These are phyloP conservation scores for Sceloporus undulatus DNA, from an alignment of 2,113 vertebrate species.

Conservation along the genomic window DNA sequence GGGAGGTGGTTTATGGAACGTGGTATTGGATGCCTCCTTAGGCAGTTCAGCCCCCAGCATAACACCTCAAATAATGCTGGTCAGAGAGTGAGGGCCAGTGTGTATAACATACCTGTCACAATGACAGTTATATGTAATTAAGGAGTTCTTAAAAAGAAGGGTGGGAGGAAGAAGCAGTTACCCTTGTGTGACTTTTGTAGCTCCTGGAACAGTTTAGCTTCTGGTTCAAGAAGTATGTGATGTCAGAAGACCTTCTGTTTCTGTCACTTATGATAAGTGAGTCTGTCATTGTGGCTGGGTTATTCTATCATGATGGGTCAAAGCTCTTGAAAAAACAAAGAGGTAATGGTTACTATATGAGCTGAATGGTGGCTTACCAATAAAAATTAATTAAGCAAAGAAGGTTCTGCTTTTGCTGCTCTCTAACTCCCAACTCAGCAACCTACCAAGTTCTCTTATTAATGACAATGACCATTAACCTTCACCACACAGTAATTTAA, in stretches of 20 bases:
- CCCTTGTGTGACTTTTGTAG: neutral
- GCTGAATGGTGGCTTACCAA: conserved; percentile 10
- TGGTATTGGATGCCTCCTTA: too few species aligned
- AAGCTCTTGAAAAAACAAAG: conserved; percentile 27
- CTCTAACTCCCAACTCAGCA: conserved; percentile 32
- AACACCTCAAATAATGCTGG: too few species aligned
- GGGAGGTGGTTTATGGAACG: too few species aligned
- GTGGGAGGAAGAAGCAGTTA: too few species aligned
- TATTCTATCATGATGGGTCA: conserved; percentile 30
- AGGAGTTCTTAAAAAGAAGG: neutral
- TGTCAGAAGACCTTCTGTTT: neutral
- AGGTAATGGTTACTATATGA: conserved; percentile 23
- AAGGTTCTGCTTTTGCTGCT: conserved; percentile 33
- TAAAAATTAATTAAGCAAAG: conserved; percentile 42
- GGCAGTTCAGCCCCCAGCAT: too few species aligned
- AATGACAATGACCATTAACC: conserved; percentile 45
- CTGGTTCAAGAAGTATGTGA: neutral
- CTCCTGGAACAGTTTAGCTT: neutral
- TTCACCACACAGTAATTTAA: conserved; percentile 44
- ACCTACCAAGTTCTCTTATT: conserved; percentile 31
- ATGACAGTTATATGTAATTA: neutral
- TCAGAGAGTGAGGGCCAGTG: neutral
- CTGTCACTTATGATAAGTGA: conserved; percentile 26
- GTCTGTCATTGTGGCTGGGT: conserved; percentile 22
- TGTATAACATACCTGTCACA: neutral